Base-by-base conservation (phyloP, 1,140 invertebrate species). In the Dendrolimus kikuchii region DNA sequence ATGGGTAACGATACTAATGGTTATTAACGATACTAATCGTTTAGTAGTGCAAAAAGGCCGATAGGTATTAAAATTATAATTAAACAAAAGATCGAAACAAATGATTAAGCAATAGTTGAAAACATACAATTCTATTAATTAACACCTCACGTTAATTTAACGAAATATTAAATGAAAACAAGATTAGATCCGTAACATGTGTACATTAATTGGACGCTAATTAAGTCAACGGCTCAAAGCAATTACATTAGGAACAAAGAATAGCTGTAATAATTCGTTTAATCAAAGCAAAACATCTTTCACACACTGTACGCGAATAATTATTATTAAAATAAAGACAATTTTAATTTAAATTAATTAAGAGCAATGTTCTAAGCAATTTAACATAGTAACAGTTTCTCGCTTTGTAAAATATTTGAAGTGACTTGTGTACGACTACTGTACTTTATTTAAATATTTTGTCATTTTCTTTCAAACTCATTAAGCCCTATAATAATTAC, bases 181-280 rank as follows among this genome's bases (percentile, higher is more conserved):
- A 46, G 55, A 75, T 71, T 68, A 73, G 74, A 77, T 74, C 57
- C 40, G 63, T 77, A 75, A 74, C 72, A 60, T 64, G 61, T 55
- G 59, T 59, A 67, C 49, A 73, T 67, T 68, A 76, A 72, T 71
- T 71, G 52, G 55, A 36, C 46, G 36, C 39, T 66, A 59, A 66
- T 56, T 53, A 66, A 59, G 53, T 65, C 55, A 64, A 59, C 61
- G 50, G 53, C 46, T 60, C 55, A 48, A 58, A 52, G 9, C 59
- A 54, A 23, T 23, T 23, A 54, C 51, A 56, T 47, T 53, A 66
- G 7, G 54, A 65, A 68, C 62, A 65, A 68, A 65, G 63, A 57
- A 54, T 57, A 48, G 48, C 50, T 49, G 59, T 62, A 55, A 62
- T 62, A 59, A 62, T 46, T 65, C 57, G 57, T 59, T 55, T 52